Evolutionary conservation across 2,797 vertebrate species (phyloP).

Genomic region (Chaenodraco wilsoni): DNA sequence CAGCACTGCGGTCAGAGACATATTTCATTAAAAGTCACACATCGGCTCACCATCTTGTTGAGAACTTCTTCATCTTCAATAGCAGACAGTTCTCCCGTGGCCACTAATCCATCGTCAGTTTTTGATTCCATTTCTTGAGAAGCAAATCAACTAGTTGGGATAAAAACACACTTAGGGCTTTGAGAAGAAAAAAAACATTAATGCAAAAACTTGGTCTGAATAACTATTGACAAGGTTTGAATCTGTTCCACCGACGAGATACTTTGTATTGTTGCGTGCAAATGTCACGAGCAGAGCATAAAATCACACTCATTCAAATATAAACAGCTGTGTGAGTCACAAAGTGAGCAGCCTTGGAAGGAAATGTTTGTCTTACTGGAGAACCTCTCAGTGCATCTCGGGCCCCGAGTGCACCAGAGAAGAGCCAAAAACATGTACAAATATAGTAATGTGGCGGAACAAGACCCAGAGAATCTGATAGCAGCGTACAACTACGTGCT

Average conservation of each 20-base stretch:
- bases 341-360: slow-evolving; percentile 35
- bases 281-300: neutral
- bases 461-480: slow-evolving; percentile 61
- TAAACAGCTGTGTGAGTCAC: slow-evolving; percentile 56
- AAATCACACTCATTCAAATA: slow-evolving; percentile 19
- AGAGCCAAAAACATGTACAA: slow-evolving; percentile 69
- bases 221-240: neutral
- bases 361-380: slow-evolving; percentile 53
- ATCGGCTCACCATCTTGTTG: slow-evolving; percentile 90
- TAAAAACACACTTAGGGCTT: neutral
- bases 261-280: neutral
- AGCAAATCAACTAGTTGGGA: slow-evolving; percentile 4
- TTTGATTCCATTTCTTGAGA: slow-evolving; percentile 67
- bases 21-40: neutral
- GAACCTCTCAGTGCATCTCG: slow-evolving; percentile 30
- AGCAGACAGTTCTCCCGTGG: slow-evolving; percentile 82
- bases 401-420: slow-evolving; percentile 41
- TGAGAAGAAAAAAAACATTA: neutral
- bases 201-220: neutral
- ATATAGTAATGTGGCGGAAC: slow-evolving; percentile 75
- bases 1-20: neutral
- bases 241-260: neutral
- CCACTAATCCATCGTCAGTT: slow-evolving; percentile 62
- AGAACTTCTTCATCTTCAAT: slow-evolving; percentile 93
- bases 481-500: slow-evolving; percentile 55